Base-by-base conservation (phyloP, 1,140 invertebrate genomes). In the Drosophila ficusphila region DNA sequence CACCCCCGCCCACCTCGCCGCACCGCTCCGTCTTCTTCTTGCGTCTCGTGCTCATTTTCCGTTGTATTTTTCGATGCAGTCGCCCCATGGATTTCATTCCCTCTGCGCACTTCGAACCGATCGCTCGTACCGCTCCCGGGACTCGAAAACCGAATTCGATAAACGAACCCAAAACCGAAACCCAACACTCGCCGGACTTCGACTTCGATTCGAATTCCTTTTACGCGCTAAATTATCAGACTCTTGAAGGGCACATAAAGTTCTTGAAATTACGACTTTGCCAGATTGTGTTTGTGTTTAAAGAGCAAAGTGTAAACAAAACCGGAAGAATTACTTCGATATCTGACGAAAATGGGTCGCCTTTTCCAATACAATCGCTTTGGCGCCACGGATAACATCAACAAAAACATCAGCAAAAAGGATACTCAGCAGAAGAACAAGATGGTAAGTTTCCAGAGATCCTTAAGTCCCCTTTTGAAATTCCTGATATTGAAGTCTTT, bases 31-130 rank as follows among this genome's bases (percentile, higher is more conserved):
- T 29, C 41, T 60, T 33, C 60, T 34, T 27, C 44, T 58, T 73
- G 36, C 69, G 69, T 46, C 69, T 73, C 62, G 82, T 75, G 83
- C 82, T 88, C 82, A 85, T 86, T 85, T 85, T 79, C 79, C 81
- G 81, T 75, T 88, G 83, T 86, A 88, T 70, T 86, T 86, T 75
- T 89, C 78, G 77, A 70, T 86, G 82, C 82, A 86, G 69, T 86
- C 83, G 76, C 74, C 42, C 54, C 31, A 39, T 61, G 60, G 39
- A 46, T 16, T 61, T 64, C 86, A 90, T 90, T 90, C 74, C 81
- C 81, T 90, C 82, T 82, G 86, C 86, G 86, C 74, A 82, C 86
- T 89, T 90, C 81, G 81, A 76, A 72, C 77, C 70, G 86, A 90
- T 90, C 86, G 81, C 86, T 86, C 76, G 75, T 64, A 75, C 36